Evolutionary conservation across 1,140 invertebrate genomes (phyloP), one percentile per base, ranked within the genome.

Genomic region (Drosophila bifasciata): DNA sequence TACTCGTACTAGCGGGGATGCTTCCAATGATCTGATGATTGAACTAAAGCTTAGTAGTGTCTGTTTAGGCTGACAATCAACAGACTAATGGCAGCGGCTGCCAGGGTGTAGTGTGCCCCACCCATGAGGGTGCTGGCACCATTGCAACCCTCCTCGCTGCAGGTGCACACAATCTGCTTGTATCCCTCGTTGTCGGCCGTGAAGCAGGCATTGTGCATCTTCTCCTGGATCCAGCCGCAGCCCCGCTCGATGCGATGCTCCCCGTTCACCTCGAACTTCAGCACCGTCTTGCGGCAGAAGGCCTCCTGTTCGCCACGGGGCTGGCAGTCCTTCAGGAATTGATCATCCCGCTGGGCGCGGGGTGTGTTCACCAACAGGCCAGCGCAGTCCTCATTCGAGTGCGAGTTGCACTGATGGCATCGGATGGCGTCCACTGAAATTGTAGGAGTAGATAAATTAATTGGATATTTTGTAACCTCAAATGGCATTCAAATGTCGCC

Each of bases 401-500:
- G 94, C 74, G 96, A 96, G 92, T 97, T 97, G 91, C 96, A 97
- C 68, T 96, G 94, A 91, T 94, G 97, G 88, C 96, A 97, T 56
- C 93, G 92, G 76, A 96, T 92, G 25, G 94, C 92, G 71, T 91
- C 92, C 64, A 93, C 95, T 95, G 84, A 15, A 77, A 58, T 39
- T 44, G 41, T 1, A 60, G 50, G 21, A 41, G 2, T 46, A 25
- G 28, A n/a, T 11, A 25, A 16, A 1, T 40, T 73, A 53, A 72
- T 72, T 61, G 49, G 56, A 61, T 36, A 45, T n/a, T n/a, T 39
- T 45, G 39, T 40, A 28, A 67, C 32, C 32, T 41, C 23, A 56
- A 69, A 68, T 68, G 62, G 43, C 66, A 68, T 69, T 69, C 62
- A 45, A 79, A 69, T 57, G 56, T 50, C 17, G 60, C 59, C 17